Conservation (phyloP, 2,113 vertebrate genomes). For the Neolamprologus devosi region DNA sequence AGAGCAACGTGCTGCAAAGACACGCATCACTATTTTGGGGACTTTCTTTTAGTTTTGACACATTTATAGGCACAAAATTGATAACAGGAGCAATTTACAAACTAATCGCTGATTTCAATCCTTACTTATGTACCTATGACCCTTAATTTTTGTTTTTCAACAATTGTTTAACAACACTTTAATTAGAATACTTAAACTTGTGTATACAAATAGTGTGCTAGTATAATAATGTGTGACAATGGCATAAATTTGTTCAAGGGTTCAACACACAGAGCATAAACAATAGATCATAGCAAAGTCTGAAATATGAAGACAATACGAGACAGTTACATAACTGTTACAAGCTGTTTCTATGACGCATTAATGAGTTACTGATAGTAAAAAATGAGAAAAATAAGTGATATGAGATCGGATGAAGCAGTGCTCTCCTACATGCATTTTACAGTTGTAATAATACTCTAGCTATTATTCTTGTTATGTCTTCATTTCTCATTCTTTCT, state of each 20-base stretch:
- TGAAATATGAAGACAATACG: neutral
- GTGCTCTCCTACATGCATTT: neutral
- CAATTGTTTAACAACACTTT: neutral
- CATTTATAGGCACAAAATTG: neutral
- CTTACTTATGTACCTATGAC: neutral
- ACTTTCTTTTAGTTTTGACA: neutral
- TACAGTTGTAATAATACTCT: neutral
- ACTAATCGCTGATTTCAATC: neutral
- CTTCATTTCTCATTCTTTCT: neutral
- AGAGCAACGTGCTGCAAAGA: neutral
- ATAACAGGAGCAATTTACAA: neutral
- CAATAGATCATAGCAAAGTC: neutral
- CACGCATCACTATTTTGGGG: neutral
- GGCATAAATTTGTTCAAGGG: neutral
- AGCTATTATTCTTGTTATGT: neutral
- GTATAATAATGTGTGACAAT: neutral
- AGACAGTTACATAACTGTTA: neutral
- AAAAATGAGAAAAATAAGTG: neutral
- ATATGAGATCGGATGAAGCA: neutral
- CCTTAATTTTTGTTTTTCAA: neutral
- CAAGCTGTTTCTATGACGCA: neutral
- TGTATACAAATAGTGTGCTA: neutral
- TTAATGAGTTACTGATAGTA: neutral
- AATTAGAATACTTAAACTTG: neutral
- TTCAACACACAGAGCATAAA: neutral